Conservation (phyloP, 2,888 invertebrate genomes). For the Tetragonula carbonaria region DNA sequence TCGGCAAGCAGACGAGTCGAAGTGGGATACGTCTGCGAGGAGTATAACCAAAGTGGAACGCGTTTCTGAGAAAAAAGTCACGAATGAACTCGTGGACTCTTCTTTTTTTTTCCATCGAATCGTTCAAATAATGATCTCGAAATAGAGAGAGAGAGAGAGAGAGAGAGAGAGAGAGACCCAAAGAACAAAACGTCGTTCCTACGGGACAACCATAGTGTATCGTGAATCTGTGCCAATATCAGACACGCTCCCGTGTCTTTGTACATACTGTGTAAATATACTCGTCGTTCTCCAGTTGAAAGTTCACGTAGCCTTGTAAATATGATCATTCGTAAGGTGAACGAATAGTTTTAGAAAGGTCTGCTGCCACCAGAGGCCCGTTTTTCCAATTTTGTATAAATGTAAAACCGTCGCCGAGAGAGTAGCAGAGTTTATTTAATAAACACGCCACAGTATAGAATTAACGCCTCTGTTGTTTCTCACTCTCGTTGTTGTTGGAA, state of each 20-base stretch:
- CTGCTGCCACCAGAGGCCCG: conserved; percentile 1
- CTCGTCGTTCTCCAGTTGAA: conserved; percentile 28
- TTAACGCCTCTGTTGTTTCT: conserved; percentile 20
- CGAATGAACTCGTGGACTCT: background rate
- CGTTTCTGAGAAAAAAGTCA: background rate
- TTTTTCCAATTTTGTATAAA: conserved; percentile 79
- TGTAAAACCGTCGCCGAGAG: conserved; percentile 73
- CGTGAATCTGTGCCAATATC: conserved; percentile 60
- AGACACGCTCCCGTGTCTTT: conserved; percentile 16
- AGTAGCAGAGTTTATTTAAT: conserved; percentile 78
- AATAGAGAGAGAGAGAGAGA: background rate
- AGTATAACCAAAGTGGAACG: conserved; percentile 8
- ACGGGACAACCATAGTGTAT: background rate
- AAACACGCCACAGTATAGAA: conserved; percentile 65
- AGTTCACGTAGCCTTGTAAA: conserved; percentile 35
- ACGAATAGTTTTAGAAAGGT: background rate
- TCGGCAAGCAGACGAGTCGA: background rate
- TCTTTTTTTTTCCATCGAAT: background rate
- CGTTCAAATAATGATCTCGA: background rate
- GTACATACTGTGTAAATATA: conserved; percentile 69
- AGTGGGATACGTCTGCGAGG: background rate
- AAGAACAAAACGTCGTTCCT: conserved; percentile 5
- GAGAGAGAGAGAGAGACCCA: background rate
- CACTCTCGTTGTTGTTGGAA: background rate
- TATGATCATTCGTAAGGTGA: conserved; percentile 21